Conservation (phyloP, 92 coral and sea anemone genomes). For the Porites evermanni region DNA sequence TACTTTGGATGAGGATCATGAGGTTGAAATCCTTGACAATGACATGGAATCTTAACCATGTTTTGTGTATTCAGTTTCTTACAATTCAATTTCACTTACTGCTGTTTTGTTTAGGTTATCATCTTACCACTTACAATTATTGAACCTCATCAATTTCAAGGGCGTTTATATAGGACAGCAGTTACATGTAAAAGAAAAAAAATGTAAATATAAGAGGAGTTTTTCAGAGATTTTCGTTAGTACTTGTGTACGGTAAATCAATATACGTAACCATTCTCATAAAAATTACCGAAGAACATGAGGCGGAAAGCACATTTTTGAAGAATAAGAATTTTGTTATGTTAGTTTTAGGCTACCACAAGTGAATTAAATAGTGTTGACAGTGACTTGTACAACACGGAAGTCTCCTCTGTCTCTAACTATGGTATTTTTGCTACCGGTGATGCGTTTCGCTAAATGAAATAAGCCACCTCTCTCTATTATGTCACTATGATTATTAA, state of each 20-base stretch:
- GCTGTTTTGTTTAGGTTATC: conserved; percentile 18
- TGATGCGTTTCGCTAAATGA: too few species aligned
- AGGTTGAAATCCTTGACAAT: conserved; percentile 17
- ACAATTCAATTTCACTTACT: neutral
- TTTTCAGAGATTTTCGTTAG: conserved; percentile 22
- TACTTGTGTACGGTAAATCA: conserved; percentile 22
- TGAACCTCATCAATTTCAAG: conserved; percentile 11
- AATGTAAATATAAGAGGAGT: conserved; percentile 28
- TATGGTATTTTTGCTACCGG: too few species aligned
- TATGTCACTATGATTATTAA: too few species aligned
- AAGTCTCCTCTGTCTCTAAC: too few species aligned
- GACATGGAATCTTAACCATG: conserved; percentile 7
- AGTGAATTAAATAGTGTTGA: too few species aligned
- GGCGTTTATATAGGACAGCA: conserved; percentile 13
- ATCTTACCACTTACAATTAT: conserved; percentile 8
- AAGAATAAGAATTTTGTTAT: conserved; percentile 7
- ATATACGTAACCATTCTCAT: conserved; percentile 20
- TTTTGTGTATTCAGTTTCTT: too few species aligned
- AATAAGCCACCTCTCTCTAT: too few species aligned
- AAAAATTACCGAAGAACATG: conserved; percentile 23
- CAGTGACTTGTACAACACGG: too few species aligned
- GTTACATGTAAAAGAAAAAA: conserved; percentile 11
- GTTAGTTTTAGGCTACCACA: too few species aligned
- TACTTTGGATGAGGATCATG: conserved; percentile 20
- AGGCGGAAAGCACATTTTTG: too few species aligned